A percentile compares a stretch with the other conserved stretches of the same genome.
phyloP scores from a whole-genome alignment of 2,888 invertebrate genomes.

The Dysmachus trigonus region DNA sequence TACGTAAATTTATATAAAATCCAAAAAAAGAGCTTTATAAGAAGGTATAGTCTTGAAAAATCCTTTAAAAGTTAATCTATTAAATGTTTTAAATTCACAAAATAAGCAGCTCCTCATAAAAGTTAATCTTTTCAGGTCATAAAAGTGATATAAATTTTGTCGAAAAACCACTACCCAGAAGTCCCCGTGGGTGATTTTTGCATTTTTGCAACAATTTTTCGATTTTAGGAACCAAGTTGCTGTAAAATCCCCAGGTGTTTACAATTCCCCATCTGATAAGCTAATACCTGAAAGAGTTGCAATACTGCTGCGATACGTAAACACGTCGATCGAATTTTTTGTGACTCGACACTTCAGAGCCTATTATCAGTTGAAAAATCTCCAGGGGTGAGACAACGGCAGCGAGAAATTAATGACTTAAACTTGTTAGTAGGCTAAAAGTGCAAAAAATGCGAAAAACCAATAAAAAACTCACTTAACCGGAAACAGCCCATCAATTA shows the following conservation, averaged over 20 bases:
- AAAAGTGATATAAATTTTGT: not conserved
- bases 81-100: too few species aligned
- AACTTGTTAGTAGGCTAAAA: constrained; percentile 19
- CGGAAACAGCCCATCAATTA: constrained; percentile 47
- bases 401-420: constrained; percentile 27
- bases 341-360: not conserved
- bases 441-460: constrained; percentile 23
- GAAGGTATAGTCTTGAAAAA: too few species aligned
- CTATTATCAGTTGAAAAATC: not conserved
- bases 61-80: too few species aligned
- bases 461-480: constrained; percentile 47
- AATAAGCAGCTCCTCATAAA: not conserved
- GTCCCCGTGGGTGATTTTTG: not conserved
- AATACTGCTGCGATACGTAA: not conserved
- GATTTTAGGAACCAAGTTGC: not conserved
- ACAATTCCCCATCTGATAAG: not conserved
- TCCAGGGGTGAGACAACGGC: not conserved
- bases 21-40: too few species aligned
- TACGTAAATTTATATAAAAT: too few species aligned
- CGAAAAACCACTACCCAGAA: not conserved
- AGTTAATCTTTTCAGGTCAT: not conserved
- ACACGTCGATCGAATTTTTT: not conserved
- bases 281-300: not conserved
- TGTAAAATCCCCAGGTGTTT: not conserved
- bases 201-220: not conserved